A percentile compares a stretch with the other conserved stretches of the same genome.
These are phyloP conservation scores for Magallana nippona DNA, from an alignment of 2,888 invertebrate species.

Conservation along the genomic window DNA sequence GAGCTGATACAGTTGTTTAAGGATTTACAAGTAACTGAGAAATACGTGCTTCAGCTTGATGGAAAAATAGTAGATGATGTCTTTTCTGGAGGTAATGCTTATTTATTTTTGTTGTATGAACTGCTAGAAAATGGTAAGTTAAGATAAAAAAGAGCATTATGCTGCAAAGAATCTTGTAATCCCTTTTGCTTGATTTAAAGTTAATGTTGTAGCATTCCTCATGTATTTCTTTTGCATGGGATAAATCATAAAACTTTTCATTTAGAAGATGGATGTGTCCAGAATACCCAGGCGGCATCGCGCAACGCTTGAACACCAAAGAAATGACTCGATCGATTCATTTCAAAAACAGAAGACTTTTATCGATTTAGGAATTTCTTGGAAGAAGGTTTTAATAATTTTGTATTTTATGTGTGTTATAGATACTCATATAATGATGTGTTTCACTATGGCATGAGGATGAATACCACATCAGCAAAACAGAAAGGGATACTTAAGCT, in stretches of 20 bases:
- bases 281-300: conserved; percentile 30
- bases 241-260: no score
- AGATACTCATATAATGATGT: no score
- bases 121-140: no score
- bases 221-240: no score
- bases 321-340: conserved; percentile 17
- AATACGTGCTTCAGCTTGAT: conserved; percentile 41
- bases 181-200: background rate
- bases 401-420: no score
- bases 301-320: background rate
- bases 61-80: conserved; percentile 46
- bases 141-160: background rate
- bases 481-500: background rate
- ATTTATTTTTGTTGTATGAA: no score
- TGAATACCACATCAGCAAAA: background rate
- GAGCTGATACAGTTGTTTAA: conserved; percentile 43
- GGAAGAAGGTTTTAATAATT: no score
- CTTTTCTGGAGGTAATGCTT: conserved; percentile 50
- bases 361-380: conserved; percentile 39
- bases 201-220: background rate
- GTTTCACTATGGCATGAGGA: no score
- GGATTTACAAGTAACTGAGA: conserved; percentile 22
- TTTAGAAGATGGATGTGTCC: conserved; percentile 20
- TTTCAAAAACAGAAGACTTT: conserved; percentile 34
- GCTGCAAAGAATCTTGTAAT: background rate